A percentile compares a stretch with the other conserved stretches of the same genome.
Evolutionary conservation across 2,113 vertebrate species (phyloP).

Genomic region (Dinomys branickii): DNA sequence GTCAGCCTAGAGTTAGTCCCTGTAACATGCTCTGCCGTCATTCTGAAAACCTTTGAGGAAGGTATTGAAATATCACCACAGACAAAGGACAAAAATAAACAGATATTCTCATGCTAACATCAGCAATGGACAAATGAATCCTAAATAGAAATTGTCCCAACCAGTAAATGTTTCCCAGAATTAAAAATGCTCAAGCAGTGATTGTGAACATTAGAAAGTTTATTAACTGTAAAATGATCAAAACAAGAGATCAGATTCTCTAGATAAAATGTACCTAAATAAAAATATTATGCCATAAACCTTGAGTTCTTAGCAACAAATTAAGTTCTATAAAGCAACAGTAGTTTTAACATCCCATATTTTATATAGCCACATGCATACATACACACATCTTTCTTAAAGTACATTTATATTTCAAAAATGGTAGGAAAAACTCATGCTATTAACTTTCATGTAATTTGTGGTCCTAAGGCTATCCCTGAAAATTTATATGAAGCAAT

Average conservation of each 20-base stretch:
- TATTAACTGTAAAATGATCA: conserved; percentile 39
- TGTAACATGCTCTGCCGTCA: not conserved
- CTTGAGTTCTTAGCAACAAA: not conserved
- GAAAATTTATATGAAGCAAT: not conserved
- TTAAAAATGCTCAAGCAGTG: not conserved
- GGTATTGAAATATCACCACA: not conserved
- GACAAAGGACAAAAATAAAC: conserved; percentile 30
- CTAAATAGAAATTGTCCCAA: not conserved
- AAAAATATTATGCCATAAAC: not conserved
- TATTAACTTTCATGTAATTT: not conserved
- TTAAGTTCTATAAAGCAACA: not conserved
- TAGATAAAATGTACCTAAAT: not conserved
- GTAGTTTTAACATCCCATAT: not conserved
- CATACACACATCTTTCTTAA: not conserved
- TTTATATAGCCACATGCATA: not conserved
- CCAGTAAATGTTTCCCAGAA: not conserved
- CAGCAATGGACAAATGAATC: not conserved
- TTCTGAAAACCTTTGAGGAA: conserved; percentile 8
- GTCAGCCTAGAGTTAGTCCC: not conserved
- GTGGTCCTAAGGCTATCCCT: not conserved
- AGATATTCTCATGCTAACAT: not conserved
- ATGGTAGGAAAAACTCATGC: not conserved
- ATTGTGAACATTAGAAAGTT: not conserved
- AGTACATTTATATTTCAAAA: not conserved
- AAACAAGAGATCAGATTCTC: not conserved